phyloP scores from a whole-genome alignment of 2,888 invertebrate species.

The Aleiodes leptofemur region DNA sequence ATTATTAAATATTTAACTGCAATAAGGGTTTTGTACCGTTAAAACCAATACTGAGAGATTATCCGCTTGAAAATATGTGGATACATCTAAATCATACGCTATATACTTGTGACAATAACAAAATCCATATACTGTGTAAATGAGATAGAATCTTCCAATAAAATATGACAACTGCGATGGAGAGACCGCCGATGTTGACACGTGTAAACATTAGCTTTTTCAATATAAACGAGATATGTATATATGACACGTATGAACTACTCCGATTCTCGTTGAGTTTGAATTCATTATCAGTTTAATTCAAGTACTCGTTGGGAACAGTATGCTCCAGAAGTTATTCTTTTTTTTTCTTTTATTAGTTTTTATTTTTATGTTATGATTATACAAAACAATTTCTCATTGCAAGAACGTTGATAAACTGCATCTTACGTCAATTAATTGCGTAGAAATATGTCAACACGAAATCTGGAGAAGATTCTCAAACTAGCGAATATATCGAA shows the following conservation, averaged over 20 bases:
- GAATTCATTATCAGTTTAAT: constrained; percentile 40
- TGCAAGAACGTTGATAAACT: background rate
- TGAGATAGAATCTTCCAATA: background rate
- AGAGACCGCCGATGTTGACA: constrained; percentile 38
- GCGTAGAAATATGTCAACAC: constrained; percentile 56
- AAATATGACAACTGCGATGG: constrained; percentile 28
- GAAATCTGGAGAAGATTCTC: constrained; percentile 70
- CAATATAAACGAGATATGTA: constrained; percentile 57
- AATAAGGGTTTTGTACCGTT: too few relatives aligned
- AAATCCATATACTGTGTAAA: constrained; percentile 1
- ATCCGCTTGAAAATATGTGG: too few relatives aligned
- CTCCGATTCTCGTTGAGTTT: constrained; percentile 50
- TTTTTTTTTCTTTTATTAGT: constrained; percentile 5
- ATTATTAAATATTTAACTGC: too few relatives aligned
- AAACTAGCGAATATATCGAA: constrained; percentile 66
- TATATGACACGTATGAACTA: constrained; percentile 60
- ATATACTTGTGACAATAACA: background rate
- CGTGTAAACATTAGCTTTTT: constrained; percentile 59
- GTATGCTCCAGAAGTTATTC: constrained; percentile 1
- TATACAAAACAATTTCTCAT: background rate
- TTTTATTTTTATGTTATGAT: background rate
- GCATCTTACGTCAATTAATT: background rate
- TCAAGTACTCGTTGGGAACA: constrained; percentile 4
- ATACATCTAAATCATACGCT: too few relatives aligned
- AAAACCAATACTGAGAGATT: too few relatives aligned